These are phyloP conservation scores for Plutella xylostella DNA, from an alignment of 2,888 invertebrate genomes.

Conservation along the genomic window DNA sequence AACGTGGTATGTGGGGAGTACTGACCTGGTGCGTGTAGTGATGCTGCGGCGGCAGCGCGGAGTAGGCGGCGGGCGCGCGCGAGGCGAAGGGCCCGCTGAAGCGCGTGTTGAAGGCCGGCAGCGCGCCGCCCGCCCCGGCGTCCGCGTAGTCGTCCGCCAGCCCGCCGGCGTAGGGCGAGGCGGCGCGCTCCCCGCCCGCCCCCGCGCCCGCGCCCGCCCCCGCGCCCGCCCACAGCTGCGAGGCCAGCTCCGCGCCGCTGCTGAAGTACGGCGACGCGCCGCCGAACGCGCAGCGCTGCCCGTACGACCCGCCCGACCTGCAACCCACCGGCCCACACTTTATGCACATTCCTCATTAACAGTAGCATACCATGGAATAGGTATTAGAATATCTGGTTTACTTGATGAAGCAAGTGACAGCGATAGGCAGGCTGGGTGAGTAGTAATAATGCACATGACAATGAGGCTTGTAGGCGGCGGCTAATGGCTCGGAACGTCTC, in stretches of 20 bases:
- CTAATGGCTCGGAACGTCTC: constrained; percentile 58
- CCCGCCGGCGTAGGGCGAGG: background rate
- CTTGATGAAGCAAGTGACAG: no score
- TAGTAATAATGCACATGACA: no score
- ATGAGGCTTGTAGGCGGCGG: constrained; percentile 10
- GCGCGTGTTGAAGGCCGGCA: constrained; percentile 69
- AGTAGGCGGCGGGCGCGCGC: constrained; percentile 39
- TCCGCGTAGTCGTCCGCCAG: constrained; percentile 20
- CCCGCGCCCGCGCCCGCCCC: background rate
- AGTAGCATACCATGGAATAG: no score
- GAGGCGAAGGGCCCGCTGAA: constrained; percentile 55
- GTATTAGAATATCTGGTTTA: no score
- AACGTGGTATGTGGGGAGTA: no score
- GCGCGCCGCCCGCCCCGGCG: constrained; percentile 40
- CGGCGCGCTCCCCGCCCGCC: background rate
- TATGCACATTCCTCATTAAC: no score
- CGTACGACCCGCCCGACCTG: constrained; percentile 22
- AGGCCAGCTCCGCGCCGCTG: constrained; percentile 28
- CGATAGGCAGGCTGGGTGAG: no score
- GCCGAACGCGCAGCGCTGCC: constrained; percentile 7
- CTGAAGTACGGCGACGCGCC: constrained; percentile 46
- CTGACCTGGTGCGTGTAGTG: no score
- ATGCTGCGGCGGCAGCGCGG: constrained; percentile 32
- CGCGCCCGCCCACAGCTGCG: constrained; percentile 39
- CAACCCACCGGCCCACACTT: background rate